phyloP scores from a whole-genome alignment of 2,797 vertebrate genomes.

The Cetoscarus ocellatus region DNA sequence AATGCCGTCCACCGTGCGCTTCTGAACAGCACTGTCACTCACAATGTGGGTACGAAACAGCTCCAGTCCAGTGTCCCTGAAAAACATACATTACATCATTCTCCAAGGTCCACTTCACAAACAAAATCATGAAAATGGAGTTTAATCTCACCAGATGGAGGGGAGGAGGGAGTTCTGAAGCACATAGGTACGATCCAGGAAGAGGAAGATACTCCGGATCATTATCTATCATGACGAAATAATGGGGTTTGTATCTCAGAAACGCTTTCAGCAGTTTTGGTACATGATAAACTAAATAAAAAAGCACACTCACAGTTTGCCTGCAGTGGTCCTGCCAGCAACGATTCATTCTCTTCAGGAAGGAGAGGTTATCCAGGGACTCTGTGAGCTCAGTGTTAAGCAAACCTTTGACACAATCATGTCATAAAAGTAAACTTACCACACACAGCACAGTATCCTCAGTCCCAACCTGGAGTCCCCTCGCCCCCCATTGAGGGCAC shows the following conservation, averaged over 20 bases:
- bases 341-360: slow-evolving; percentile 98
- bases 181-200: slow-evolving; percentile 98
- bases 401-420: slow-evolving; percentile 11
- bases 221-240: slow-evolving; percentile 75
- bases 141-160: slow-evolving; percentile 94
- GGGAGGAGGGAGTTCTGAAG: slow-evolving; percentile 99
- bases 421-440: not conserved
- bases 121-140: not conserved
- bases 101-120: not conserved
- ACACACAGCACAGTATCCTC: not conserved
- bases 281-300: slow-evolving; percentile 79
- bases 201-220: slow-evolving; percentile 99
- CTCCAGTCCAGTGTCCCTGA: slow-evolving; percentile 97
- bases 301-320: slow-evolving; percentile 91
- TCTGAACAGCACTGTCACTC: slow-evolving; percentile 96
- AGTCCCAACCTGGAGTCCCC: too few species aligned
- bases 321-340: slow-evolving; percentile 99
- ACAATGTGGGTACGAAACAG: slow-evolving; percentile 98
- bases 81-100: slow-evolving; percentile 32
- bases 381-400: slow-evolving; percentile 86
- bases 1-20: slow-evolving; percentile 97
- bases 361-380: slow-evolving; percentile 93
- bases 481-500: too few species aligned
- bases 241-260: not conserved
- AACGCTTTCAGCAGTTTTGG: slow-evolving; percentile 65